Evolutionary conservation across 1,140 invertebrate genomes (phyloP).

Genomic region (Tetramorium simillimum): DNA sequence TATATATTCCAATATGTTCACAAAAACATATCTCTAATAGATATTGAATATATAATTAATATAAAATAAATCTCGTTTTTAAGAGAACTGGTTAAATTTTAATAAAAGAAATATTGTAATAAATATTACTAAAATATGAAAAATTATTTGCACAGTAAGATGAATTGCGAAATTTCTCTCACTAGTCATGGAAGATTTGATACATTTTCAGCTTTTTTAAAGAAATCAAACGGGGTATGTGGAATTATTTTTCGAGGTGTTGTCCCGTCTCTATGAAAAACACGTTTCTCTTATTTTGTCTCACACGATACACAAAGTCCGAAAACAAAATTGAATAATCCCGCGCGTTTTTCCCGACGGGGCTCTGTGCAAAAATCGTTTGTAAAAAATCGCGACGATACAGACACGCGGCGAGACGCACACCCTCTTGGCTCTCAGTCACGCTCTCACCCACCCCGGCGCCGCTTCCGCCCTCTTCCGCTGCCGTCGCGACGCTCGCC

Average conservation of each 20-base stretch:
- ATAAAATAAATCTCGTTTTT: background rate
- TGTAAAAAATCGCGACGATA: conserved; percentile 17
- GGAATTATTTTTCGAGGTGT: background rate
- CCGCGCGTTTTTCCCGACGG: too few relatives aligned
- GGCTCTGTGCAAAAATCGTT: background rate
- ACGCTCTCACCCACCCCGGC: conserved; percentile 73
- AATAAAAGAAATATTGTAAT: background rate
- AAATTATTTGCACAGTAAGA: background rate
- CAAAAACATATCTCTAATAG: too few relatives aligned
- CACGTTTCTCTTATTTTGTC: background rate
- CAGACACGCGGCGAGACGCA: conserved; percentile 18
- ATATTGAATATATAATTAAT: too few relatives aligned
- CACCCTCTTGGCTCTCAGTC: conserved; percentile 67
- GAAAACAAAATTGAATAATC: background rate
- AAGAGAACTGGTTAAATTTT: background rate
- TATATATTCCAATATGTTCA: too few relatives aligned
- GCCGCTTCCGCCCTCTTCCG: conserved; percentile 35
- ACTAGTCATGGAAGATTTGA: background rate
- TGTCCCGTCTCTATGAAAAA: background rate
- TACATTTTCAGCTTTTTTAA: background rate
- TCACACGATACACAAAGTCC: background rate
- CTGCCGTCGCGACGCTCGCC: conserved; percentile 33
- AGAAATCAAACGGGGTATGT: background rate
- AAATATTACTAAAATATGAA: background rate
- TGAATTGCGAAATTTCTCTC: background rate